Evolutionary conservation across 2,113 vertebrate species (phyloP).

Genomic region (Talpa occidentalis): DNA sequence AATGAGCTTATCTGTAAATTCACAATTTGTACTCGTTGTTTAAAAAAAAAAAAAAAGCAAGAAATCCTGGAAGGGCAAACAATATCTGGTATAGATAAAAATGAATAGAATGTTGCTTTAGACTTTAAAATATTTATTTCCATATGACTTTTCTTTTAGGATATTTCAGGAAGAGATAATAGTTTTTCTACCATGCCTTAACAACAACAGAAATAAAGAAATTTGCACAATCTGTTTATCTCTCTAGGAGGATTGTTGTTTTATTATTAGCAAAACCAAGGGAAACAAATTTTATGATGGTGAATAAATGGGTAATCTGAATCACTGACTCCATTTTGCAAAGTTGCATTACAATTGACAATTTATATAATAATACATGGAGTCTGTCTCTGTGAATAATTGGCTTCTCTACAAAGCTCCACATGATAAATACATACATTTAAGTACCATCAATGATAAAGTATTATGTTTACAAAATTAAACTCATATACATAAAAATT

Average conservation of each 20-base stretch:
- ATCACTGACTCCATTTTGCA: slow-evolving; percentile 48
- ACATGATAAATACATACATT: slow-evolving; percentile 61
- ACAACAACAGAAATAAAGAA: slow-evolving; percentile 1
- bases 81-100: background rate
- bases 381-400: slow-evolving; percentile 58
- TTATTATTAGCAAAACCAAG: slow-evolving; percentile 43
- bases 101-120: background rate
- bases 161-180: background rate
- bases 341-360: slow-evolving; percentile 1
- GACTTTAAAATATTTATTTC: background rate
- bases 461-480: slow-evolving; percentile 57
- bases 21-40: background rate
- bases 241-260: background rate
- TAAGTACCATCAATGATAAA: slow-evolving; percentile 35
- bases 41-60: background rate
- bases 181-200: slow-evolving; percentile 4
- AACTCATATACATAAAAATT: slow-evolving; percentile 35
- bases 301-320: slow-evolving; percentile 23
- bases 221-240: background rate
- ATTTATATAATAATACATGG: background rate
- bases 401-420: slow-evolving; percentile 18
- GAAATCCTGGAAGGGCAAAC: background rate
- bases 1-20: background rate
- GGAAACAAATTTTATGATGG: slow-evolving; percentile 1
- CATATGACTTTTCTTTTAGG: slow-evolving; percentile 40